Conservation (phyloP, 2,113 vertebrate species). For the Ameiurus melas region DNA sequence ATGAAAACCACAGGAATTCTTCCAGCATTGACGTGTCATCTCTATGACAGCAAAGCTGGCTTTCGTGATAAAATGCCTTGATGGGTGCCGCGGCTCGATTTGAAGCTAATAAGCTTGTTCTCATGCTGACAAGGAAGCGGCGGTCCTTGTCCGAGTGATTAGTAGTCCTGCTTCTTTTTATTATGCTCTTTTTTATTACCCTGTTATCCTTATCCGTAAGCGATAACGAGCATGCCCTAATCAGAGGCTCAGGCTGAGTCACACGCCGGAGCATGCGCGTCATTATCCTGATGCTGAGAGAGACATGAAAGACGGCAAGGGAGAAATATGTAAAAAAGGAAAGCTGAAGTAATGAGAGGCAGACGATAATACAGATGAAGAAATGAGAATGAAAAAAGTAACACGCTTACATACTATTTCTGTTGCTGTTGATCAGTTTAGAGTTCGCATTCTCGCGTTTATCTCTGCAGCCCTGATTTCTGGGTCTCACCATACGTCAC, state of each 20-base stretch:
- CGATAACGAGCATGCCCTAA: slow-evolving; percentile 33
- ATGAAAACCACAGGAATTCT: background rate
- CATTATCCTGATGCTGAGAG: slow-evolving; percentile 34
- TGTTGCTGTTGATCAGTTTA: no score
- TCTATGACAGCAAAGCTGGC: background rate
- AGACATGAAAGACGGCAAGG: slow-evolving; percentile 4
- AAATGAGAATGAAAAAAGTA: background rate
- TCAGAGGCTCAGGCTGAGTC: slow-evolving; percentile 23
- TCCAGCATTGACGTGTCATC: background rate
- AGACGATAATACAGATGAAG: background rate
- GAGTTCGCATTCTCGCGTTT: background rate
- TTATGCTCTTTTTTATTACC: background rate
- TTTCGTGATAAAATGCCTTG: background rate
- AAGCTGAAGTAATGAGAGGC: background rate
- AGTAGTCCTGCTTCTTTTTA: slow-evolving; percentile 1
- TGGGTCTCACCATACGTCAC: slow-evolving; percentile 4
- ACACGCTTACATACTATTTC: background rate
- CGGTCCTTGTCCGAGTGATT: slow-evolving; percentile 15
- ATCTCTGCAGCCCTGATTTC: background rate
- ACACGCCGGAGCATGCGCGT: slow-evolving; percentile 11
- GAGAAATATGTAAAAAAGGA: background rate
- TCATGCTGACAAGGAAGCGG: background rate
- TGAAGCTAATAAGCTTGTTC: slow-evolving; percentile 15
- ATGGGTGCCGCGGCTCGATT: background rate
- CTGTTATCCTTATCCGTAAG: slow-evolving; percentile 1